A percentile compares a stretch with the other conserved stretches of the same genome.
Conservation (phyloP, 2,888 invertebrate genomes). For the Ellobium chinense region DNA sequence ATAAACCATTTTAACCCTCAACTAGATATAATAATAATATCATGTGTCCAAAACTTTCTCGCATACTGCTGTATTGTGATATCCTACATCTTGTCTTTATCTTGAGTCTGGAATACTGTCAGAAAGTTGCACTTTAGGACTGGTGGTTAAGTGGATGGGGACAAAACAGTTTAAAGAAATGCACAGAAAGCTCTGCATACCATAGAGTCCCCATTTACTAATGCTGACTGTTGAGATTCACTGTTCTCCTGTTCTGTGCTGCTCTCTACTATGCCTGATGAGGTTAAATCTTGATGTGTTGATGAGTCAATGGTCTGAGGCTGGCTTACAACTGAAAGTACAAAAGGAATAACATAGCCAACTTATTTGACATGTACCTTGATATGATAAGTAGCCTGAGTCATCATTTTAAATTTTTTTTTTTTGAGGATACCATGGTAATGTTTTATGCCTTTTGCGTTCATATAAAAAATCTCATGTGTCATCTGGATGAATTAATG, state of each 20-base stretch:
- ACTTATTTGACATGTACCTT: no score
- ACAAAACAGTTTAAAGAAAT: no score
- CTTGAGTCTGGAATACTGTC: not conserved
- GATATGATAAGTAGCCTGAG: no score
- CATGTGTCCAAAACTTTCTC: no score
- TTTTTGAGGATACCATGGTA: no score
- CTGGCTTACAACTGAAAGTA: conserved; percentile 19
- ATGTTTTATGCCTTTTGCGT: no score
- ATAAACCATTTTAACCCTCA: no score
- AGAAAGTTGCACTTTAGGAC: not conserved
- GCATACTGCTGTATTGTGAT: no score
- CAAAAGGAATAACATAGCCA: no score
- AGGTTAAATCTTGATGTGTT: conserved; percentile 31
- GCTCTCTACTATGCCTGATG: conserved; percentile 6
- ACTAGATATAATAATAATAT: no score
- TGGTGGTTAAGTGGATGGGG: not conserved
- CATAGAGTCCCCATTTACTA: conserved; percentile 42
- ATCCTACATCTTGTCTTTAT: not conserved
- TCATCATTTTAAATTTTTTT: not conserved
- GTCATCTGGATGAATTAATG: no score
- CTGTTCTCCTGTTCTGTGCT: conserved; percentile 21
- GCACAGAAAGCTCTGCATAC: not conserved
- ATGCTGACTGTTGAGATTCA: conserved; percentile 36
- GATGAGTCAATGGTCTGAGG: conserved; percentile 30
- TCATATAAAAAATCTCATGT: no score